Percentiles rank a stretch among this genome's conserved stretches.
These are phyloP conservation scores for Peromyscus eremicus DNA, from an alignment of 2,797 vertebrate species.

Conservation along the genomic window DNA sequence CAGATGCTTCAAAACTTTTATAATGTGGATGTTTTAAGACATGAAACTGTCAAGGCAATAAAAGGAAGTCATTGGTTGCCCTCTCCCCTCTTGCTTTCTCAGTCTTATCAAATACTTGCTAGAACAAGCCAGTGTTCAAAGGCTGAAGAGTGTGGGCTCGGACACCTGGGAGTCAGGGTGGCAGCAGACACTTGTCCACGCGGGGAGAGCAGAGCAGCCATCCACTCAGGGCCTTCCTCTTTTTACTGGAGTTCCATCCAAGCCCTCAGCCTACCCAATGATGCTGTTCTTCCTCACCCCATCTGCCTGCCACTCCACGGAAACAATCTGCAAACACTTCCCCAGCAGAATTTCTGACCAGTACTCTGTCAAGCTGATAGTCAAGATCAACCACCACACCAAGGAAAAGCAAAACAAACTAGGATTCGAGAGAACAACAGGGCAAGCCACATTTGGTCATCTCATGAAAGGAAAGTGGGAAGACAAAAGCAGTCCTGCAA, in stretches of 20 bases:
- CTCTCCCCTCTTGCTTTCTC: background rate
- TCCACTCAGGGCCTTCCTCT: too few species aligned
- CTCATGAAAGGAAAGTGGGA: background rate
- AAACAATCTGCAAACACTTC: background rate
- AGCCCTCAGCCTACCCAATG: background rate
- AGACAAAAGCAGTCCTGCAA: background rate
- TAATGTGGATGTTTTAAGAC: background rate
- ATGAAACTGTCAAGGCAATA: background rate
- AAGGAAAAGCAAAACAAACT: background rate
- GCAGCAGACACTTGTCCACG: too few species aligned
- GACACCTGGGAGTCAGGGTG: too few species aligned
- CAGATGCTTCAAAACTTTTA: background rate
- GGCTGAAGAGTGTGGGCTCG: background rate
- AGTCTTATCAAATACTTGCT: background rate
- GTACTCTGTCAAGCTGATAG: background rate
- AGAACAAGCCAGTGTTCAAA: background rate
- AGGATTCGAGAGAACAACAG: constrained; percentile 18
- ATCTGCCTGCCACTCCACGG: background rate
- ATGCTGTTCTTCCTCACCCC: too few species aligned
- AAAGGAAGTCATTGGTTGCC: background rate
- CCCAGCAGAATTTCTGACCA: background rate
- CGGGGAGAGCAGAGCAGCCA: background rate
- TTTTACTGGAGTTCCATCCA: background rate
- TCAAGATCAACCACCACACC: background rate
- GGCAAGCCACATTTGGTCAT: background rate